Percentiles rank a stretch among this genome's conserved stretches.
These are phyloP conservation scores for Steromphala cineraria DNA, from an alignment of 2,888 invertebrate genomes.

Conservation along the genomic window DNA sequence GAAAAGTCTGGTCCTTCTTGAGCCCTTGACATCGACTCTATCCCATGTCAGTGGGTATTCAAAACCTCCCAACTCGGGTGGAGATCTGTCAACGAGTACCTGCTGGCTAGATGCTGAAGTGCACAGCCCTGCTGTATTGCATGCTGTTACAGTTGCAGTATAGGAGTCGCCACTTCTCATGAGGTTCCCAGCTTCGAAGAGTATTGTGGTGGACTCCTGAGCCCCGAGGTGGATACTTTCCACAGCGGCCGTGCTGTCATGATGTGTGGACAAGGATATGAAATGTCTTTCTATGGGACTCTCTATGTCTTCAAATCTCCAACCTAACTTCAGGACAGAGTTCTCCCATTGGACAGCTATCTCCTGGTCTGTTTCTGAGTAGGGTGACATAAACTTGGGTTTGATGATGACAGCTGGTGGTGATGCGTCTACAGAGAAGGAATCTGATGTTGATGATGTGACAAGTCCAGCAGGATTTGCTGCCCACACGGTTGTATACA, in stretches of 20 bases:
- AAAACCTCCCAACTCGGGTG: conserved; percentile 47
- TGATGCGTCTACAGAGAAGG: conserved; percentile 23
- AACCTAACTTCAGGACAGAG: conserved; percentile 33
- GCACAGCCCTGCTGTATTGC: conserved; percentile 46
- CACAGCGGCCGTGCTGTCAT: conserved; percentile 25
- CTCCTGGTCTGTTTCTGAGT: background rate
- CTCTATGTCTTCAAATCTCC: conserved; percentile 38
- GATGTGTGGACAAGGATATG: conserved; percentile 23
- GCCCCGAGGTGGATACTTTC: conserved; percentile 21
- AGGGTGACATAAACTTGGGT: conserved; percentile 24
- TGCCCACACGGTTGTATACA: conserved; percentile 6
- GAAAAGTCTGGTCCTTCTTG: background rate
- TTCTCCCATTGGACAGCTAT: conserved; percentile 31
- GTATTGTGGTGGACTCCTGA: conserved; percentile 3
- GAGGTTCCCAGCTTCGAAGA: conserved; percentile 12
- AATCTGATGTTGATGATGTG: background rate
- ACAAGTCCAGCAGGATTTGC: conserved; percentile 9
- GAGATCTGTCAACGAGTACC: conserved; percentile 49
- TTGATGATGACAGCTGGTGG: conserved; percentile 19
- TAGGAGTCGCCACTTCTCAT: conserved; percentile 34
- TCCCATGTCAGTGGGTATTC: conserved; percentile 36
- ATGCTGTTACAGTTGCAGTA: conserved; percentile 30
- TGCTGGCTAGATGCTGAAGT: conserved; percentile 30
- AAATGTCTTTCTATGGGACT: conserved; percentile 38
- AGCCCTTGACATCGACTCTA: background rate